phyloP scores from a whole-genome alignment of 2,888 invertebrate genomes.

The Erynnis tages region DNA sequence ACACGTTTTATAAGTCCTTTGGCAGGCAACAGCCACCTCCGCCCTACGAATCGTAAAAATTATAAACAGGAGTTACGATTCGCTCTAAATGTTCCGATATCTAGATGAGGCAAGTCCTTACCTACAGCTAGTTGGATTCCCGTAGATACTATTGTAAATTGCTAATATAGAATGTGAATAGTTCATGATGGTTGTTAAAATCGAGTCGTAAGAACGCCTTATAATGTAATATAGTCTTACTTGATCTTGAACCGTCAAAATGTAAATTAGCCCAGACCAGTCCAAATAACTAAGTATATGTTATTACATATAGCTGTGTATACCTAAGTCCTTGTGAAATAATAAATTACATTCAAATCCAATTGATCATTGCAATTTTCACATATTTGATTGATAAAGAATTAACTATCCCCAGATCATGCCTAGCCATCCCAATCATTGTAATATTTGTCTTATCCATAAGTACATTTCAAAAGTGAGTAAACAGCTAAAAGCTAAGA shows the following conservation, averaged over 20 bases:
- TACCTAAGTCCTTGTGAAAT: neutral
- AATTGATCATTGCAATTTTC: no score
- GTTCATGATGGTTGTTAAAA: neutral
- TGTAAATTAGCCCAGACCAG: neutral
- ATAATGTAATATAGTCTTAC: conserved; percentile 1
- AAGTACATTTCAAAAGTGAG: no score
- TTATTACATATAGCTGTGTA: no score
- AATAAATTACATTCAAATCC: no score
- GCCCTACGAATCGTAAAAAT: neutral
- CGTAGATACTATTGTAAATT: neutral
- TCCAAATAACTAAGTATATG: neutral
- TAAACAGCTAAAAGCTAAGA: neutral
- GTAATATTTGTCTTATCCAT: no score
- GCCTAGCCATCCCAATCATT: no score
- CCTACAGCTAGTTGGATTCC: neutral
- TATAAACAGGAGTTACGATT: neutral
- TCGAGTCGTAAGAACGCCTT: neutral
- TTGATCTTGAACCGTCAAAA: neutral
- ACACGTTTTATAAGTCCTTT: conserved; percentile 21
- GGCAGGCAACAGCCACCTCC: neutral
- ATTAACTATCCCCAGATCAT: no score
- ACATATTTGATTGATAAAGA: no score
- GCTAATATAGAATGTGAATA: neutral
- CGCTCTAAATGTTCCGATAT: neutral
- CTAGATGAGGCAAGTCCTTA: conserved; percentile 4